These are phyloP conservation scores for Syngnathus scovelli DNA, from an alignment of 2,113 vertebrate species.

Conservation along the genomic window DNA sequence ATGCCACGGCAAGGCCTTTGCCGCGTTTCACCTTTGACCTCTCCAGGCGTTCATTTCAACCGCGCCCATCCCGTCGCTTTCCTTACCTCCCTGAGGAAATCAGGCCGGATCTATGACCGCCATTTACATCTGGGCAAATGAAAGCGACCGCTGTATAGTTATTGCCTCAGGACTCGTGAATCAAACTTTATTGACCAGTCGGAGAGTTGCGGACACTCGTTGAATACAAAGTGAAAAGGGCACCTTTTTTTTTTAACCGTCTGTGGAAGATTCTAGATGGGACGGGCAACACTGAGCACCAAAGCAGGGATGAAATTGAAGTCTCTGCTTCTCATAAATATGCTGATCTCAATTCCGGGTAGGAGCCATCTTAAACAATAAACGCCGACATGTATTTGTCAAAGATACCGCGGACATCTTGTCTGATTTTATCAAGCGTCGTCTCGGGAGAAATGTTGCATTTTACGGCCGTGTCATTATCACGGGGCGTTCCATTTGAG, in stretches of 20 bases:
- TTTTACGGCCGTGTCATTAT: neutral
- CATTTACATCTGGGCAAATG: constrained; percentile 67
- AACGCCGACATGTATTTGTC: constrained; percentile 12
- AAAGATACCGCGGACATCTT: neutral
- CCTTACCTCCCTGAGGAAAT: constrained; percentile 61
- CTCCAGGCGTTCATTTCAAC: constrained; percentile 46
- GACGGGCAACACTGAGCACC: constrained; percentile 16
- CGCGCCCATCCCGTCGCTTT: constrained; percentile 9
- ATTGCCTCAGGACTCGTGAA: constrained; percentile 47
- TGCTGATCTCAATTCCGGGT: constrained; percentile 38
- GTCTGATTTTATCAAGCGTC: constrained; percentile 2
- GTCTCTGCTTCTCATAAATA: constrained; percentile 47
- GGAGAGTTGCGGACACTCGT: constrained; percentile 54
- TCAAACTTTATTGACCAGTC: constrained; percentile 69
- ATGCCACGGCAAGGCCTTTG: constrained; percentile 34
- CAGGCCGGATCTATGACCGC: constrained; percentile 50
- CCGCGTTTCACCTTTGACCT: constrained; percentile 59
- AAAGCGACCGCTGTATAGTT: constrained; percentile 49
- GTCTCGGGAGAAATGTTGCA: neutral
- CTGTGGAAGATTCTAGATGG: constrained; percentile 32
- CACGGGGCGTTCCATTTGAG: neutral
- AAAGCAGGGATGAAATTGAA: constrained; percentile 35
- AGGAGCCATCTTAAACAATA: constrained; percentile 32
- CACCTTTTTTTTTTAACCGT: constrained; percentile 6
- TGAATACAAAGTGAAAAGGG: constrained; percentile 60